Base-by-base conservation (phyloP, 2,888 invertebrate genomes). In the Orchestes rusci region DNA sequence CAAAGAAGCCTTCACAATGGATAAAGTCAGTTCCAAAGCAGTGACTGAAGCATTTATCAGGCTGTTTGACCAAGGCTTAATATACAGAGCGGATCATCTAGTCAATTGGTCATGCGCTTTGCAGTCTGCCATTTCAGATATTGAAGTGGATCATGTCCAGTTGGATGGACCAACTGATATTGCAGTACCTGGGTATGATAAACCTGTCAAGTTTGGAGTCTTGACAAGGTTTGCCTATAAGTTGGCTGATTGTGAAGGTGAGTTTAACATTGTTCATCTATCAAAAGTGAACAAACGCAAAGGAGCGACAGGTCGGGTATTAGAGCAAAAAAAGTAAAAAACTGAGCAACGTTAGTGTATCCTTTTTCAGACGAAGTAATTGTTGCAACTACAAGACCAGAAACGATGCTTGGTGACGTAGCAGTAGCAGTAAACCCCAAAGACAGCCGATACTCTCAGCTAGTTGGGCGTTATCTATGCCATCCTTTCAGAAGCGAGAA, bases 31-130 rank as follows among this genome's bases (percentile, higher is more conserved):
- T 64, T 83, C 84, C 51, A 74, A 76, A 38, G 94, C 96, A 33
- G 99, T 99, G 3, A 85, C 80, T 8, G 92, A 95, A 64, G 96
- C 96, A 0, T 99, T 99, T 71, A 82, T 97, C 32, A 55, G 54
- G 45, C 53, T 69, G 4, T 65, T 64, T 53, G 65, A 67, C 7
- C 45, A 47, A 18, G 42, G 36, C 29, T 18, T 50, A 3, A 48
- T 52, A 20, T 97, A 96, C 69, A 78, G 97, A 12, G 89, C 90
- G 38, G 92, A 92, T 59, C 77, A 93, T 29, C 76, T 99, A 5
- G 97, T 99, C 3, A 99, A 99, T 73, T 99, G 99, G 99, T 97
- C 95, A 0, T 99, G 97, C 63, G 76, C 89, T 0, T 71, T 99
- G 10, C 90, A 92, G 63, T 96, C 95, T 37, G 97, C 97, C 5